Conservation (phyloP, 2,797 vertebrate genomes). For the Enteromius unitaeniatus region DNA sequence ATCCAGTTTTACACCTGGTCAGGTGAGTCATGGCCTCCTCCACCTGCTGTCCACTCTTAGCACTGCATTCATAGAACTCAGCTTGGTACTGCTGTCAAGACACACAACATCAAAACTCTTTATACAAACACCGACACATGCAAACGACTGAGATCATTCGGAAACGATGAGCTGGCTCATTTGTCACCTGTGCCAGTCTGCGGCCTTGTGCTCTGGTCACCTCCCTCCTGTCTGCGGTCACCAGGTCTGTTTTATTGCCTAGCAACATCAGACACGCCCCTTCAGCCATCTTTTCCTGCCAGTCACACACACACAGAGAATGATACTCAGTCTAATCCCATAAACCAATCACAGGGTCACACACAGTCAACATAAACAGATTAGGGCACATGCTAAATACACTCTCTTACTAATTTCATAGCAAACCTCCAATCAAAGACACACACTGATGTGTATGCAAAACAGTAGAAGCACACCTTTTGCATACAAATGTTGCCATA, state of each 20-base stretch:
- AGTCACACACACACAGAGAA: constrained; percentile 19
- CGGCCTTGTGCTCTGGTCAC: constrained; percentile 76
- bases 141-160: neutral
- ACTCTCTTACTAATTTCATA: neutral
- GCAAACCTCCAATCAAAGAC: neutral
- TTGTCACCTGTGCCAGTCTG: constrained; percentile 78
- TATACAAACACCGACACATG: neutral
- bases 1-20: constrained; percentile 74
- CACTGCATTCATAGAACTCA: constrained; percentile 85
- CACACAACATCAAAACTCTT: neutral
- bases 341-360: constrained; percentile 12
- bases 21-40: constrained; percentile 80
- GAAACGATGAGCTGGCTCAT: neutral
- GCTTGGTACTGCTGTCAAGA: constrained; percentile 80
- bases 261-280: constrained; percentile 75
- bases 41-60: constrained; percentile 78
- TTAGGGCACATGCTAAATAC: neutral
- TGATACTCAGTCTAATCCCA: constrained; percentile 3
- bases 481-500: neutral
- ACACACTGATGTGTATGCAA: constrained; percentile 12
- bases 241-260: constrained; percentile 74
- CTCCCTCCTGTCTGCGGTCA: constrained; percentile 54
- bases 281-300: constrained; percentile 71
- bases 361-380: constrained; percentile 18
- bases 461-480: neutral